Conservation (phyloP, 2,797 vertebrate genomes). For the Anguilla obscura region DNA sequence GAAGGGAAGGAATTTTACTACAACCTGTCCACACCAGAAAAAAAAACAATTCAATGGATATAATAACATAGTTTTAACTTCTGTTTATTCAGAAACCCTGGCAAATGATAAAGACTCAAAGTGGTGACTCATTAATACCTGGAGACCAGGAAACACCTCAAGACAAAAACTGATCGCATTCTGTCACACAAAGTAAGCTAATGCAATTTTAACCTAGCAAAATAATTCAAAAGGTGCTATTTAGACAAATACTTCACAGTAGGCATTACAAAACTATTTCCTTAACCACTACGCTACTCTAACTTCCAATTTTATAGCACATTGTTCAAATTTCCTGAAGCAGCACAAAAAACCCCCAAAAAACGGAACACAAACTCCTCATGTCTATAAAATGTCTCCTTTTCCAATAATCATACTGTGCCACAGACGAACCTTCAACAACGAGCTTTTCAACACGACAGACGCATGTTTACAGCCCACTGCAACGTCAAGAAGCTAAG, state of each 20-base stretch:
- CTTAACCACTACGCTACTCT: neutral
- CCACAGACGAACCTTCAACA: neutral
- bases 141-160: neutral
- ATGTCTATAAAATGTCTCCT: neutral
- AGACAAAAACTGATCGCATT: neutral
- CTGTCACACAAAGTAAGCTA: neutral
- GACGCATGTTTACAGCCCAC: neutral
- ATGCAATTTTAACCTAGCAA: neutral
- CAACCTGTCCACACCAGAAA: constrained; percentile 4
- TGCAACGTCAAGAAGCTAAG: neutral
- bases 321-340: neutral
- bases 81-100: neutral
- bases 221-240: neutral
- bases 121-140: neutral
- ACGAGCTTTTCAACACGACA: neutral
- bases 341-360: neutral
- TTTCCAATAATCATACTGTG: neutral
- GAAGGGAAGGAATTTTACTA: neutral
- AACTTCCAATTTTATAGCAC: neutral
- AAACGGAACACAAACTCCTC: neutral
- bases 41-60: neutral
- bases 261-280: neutral
- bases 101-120: constrained; percentile 21
- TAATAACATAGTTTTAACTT: constrained; percentile 5
- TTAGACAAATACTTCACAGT: neutral